These are phyloP conservation scores for Brachyrhaphis roseni DNA, from an alignment of 2,797 vertebrate species.

Conservation along the genomic window DNA sequence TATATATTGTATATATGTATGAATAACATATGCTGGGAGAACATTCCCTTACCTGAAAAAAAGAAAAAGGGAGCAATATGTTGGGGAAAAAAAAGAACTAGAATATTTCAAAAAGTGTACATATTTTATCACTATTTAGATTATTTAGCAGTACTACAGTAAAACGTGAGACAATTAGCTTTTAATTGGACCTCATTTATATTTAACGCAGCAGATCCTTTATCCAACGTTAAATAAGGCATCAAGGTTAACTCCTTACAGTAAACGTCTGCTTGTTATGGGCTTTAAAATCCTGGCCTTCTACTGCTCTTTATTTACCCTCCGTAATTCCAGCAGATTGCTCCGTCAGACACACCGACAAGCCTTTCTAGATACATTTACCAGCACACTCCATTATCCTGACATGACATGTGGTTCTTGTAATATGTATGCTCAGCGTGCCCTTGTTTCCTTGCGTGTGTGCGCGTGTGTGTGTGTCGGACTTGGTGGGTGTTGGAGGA, in stretches of 20 bases:
- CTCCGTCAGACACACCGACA: not conserved
- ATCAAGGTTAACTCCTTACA: not conserved
- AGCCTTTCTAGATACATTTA: conserved; percentile 18
- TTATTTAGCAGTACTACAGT: not conserved
- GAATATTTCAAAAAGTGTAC: not conserved
- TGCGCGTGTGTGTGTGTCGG: conserved; percentile 23
- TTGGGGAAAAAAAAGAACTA: not conserved
- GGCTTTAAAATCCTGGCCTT: not conserved
- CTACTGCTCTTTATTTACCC: conserved; percentile 18
- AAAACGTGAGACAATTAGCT: not conserved
- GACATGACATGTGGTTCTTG: conserved; percentile 11
- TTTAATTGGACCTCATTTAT: not conserved
- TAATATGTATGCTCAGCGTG: conserved; percentile 16
- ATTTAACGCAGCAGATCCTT: not conserved
- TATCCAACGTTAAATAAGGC: not conserved
- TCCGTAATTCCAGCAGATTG: conserved; percentile 10
- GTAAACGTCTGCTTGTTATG: not conserved
- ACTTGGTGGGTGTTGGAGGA: conserved; percentile 41
- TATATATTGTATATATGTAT: no score
- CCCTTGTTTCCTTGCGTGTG: conserved; percentile 25
- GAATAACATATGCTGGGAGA: not conserved
- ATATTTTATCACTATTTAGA: not conserved
- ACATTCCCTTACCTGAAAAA: not conserved
- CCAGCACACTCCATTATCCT: conserved; percentile 24
- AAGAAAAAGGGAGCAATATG: not conserved